A percentile compares a stretch with the other conserved stretches of the same genome.
phyloP scores from a whole-genome alignment of 2,888 invertebrate species.

The Abscondita cerata region DNA sequence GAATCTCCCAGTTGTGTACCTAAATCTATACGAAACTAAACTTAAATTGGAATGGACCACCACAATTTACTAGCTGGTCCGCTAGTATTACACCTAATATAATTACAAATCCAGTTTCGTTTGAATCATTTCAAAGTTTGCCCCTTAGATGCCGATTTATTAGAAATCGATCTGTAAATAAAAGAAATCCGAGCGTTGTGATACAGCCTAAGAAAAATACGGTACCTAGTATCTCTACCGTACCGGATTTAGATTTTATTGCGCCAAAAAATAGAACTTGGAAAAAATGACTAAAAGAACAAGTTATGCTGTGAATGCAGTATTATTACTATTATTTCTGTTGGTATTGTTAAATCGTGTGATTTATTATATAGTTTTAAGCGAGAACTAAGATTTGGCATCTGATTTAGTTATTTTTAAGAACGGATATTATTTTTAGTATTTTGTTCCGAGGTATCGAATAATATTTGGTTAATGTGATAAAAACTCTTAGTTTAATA shows the following conservation, averaged over 20 bases:
- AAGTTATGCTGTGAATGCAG: constrained; percentile 53
- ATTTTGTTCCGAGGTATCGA: neutral
- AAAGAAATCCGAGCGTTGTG: constrained; percentile 31
- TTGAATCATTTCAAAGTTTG: constrained; percentile 40
- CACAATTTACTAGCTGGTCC: constrained; percentile 37
- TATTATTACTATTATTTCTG: constrained; percentile 9
- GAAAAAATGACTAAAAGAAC: constrained; percentile 58
- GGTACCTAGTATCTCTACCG: constrained; percentile 59
- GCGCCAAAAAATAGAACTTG: constrained; percentile 57
- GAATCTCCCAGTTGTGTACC: constrained; percentile 5
- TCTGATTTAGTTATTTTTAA: neutral
- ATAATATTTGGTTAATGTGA: constrained; percentile 4
- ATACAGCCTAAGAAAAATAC: constrained; percentile 38
- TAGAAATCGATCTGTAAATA: constrained; percentile 25
- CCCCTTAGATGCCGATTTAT: constrained; percentile 16
- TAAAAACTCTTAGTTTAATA: neutral
- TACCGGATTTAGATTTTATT: constrained; percentile 65
- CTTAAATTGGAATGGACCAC: constrained; percentile 24
- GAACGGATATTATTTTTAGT: neutral
- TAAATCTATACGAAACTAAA: constrained; percentile 17
- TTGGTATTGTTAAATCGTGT: constrained; percentile 6
- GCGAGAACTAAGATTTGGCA: neutral
- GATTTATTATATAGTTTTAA: neutral
- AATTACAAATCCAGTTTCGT: constrained; percentile 53
- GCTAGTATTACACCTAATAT: constrained; percentile 46